A percentile compares a stretch with the other conserved stretches of the same genome.
Evolutionary conservation across 2,888 invertebrate genomes (phyloP).

Genomic region (Metellina segmentata): DNA sequence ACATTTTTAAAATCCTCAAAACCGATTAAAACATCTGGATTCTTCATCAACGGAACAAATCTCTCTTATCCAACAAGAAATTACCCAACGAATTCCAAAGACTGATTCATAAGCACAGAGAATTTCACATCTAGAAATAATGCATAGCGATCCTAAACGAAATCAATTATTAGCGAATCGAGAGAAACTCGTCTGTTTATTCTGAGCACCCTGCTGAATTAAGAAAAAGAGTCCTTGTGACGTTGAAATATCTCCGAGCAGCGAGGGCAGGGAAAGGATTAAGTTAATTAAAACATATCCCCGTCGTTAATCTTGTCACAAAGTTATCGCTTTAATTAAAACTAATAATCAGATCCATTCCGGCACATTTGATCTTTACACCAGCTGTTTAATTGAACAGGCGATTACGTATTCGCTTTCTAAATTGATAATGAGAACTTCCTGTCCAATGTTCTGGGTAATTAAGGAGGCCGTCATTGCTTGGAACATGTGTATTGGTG

Average conservation of each 20-base stretch:
- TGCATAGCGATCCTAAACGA: background rate
- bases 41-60: no score
- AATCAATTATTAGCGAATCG: background rate
- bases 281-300: constrained; percentile 66
- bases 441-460: constrained; percentile 18
- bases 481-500: constrained; percentile 44
- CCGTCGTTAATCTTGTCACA: constrained; percentile 71
- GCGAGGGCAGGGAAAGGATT: constrained; percentile 21
- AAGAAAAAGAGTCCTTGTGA: background rate
- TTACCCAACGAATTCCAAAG: no score
- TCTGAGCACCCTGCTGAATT: background rate
- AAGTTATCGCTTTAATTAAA: constrained; percentile 74
- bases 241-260: background rate
- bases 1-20: no score
- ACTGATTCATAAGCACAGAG: no score
- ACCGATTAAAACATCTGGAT: no score
- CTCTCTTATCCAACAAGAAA: no score
- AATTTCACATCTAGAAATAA: no score
- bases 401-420: constrained; percentile 51
- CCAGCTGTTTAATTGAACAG: constrained; percentile 63
- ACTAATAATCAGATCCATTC: constrained; percentile 71
- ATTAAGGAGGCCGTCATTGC: constrained; percentile 43
- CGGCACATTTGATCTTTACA: constrained; percentile 59
- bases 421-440: constrained; percentile 65
- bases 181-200: background rate